Base-by-base conservation (phyloP, 2,797 vertebrate species). In the Gadopsis marmoratus region DNA sequence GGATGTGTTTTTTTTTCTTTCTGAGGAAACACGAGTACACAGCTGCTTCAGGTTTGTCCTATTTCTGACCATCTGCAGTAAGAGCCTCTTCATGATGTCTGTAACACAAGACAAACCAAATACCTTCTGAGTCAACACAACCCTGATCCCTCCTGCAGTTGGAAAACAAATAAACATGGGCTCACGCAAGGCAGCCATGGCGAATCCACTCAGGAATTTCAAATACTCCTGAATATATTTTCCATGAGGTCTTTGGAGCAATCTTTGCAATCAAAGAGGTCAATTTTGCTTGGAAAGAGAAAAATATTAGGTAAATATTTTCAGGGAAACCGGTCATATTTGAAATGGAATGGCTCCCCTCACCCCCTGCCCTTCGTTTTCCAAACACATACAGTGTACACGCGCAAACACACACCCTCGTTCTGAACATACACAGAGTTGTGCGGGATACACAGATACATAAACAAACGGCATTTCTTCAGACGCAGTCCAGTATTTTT, bases 241-340 rank as follows among this genome's bases (percentile, higher is more conserved):
- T 95, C 94, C 91, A 88, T 92, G 85, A 86, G 76, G 87, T 85
- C 92, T 91, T 87, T 88, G 89, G 83, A 92, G 93, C 94, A 92
- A 95, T 91, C 88, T 90, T 85, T 91, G 90, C 92, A 94, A 93
- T 94, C 88, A 80, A 83, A 91, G 82, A 74, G 84, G 85, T 93
- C 90, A 86, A 87, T 93, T 94, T 93, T 79, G 84, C 88, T 91
- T 85, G 84, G 86, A 88, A 94, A 91, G 83, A 79, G 82, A 93
- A 94, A 94, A 85, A 88, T 91, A 93, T 94, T 85, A 84, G 83
- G 91, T 91, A 90, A 94, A 95, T 95, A 94, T 96, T 97, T 95
- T 93, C 79, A 74, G 64, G 90, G 87, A 94, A 92, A 88, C 87
- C 84, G 82, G 85, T 92, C 86, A 87, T 81, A 78, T 94, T 93